Evolutionary conservation across 2,888 invertebrate genomes (phyloP).

Genomic region (Odontothrips loti): DNA sequence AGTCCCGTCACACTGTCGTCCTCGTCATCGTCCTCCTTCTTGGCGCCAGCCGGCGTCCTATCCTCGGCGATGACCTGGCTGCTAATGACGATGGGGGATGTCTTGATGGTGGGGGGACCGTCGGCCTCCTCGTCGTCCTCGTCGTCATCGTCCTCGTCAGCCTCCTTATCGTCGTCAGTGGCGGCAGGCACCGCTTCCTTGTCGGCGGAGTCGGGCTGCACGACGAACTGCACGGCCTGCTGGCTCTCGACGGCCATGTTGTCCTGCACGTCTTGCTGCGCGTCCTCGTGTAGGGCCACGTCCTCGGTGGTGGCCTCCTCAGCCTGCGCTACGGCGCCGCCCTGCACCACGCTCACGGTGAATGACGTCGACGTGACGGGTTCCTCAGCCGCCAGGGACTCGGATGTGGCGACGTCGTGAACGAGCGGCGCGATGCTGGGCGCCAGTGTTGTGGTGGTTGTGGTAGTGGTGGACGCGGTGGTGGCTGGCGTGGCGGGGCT

Average conservation of each 20-base stretch:
- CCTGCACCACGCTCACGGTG: conserved; percentile 39
- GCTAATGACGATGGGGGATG: background rate
- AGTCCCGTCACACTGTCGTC: conserved; percentile 23
- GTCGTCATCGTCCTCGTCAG: conserved; percentile 27
- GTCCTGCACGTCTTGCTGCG: background rate
- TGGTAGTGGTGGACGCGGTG: conserved; percentile 33
- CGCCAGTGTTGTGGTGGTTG: conserved; percentile 27
- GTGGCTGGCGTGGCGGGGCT: conserved; percentile 33
- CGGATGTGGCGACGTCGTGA: background rate
- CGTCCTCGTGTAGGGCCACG: conserved; percentile 27
- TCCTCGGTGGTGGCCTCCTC: conserved; percentile 30
- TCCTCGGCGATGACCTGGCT: conserved; percentile 12
- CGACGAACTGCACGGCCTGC: conserved; percentile 16
- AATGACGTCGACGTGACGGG: conserved; percentile 40
- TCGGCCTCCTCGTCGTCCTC: conserved; percentile 32
- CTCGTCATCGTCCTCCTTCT: conserved; percentile 33
- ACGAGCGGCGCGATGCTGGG: background rate
- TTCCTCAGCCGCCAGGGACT: conserved; percentile 34
- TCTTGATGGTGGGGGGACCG: background rate
- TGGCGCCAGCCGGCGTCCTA: background rate
- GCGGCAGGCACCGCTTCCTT: conserved; percentile 3
- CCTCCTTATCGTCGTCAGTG: conserved; percentile 25
- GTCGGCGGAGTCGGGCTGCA: conserved; percentile 13
- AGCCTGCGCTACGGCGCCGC: conserved; percentile 22
- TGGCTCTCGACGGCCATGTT: conserved; percentile 19